Conservation (phyloP, 2,113 vertebrate species). For the Halichoerus grypus region DNA sequence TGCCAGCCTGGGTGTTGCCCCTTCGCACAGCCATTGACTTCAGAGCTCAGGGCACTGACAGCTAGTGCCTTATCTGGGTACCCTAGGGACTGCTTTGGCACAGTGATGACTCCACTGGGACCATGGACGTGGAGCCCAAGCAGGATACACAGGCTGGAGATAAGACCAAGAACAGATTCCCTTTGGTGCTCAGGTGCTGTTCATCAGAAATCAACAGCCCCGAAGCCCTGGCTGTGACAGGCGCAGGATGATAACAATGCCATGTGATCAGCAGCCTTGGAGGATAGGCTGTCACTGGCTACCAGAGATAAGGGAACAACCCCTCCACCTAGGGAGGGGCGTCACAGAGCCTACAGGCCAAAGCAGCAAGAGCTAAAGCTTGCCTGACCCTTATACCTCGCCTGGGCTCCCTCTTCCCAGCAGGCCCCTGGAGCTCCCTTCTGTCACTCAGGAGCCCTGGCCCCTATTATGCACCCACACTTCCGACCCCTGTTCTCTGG, state of each 20-base stretch:
- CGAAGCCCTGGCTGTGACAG: constrained; percentile 66
- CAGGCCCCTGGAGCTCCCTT: not conserved
- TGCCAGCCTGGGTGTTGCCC: not conserved
- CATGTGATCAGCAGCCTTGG: not conserved
- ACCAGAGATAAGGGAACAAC: constrained; percentile 76
- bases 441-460: not conserved
- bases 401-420: not conserved
- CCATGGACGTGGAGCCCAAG: not conserved
- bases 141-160: constrained; percentile 54
- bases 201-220: constrained; percentile 83
- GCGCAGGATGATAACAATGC: constrained; percentile 69
- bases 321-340: not conserved
- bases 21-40: not conserved
- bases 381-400: not conserved
- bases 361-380: not conserved
- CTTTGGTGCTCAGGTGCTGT: constrained; percentile 72
- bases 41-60: not conserved
- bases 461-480: not conserved
- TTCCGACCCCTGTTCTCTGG: not conserved
- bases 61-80: constrained; percentile 81
- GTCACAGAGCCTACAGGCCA: not conserved
- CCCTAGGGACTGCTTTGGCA: constrained; percentile 58
- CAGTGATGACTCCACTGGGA: constrained; percentile 66
- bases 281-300: constrained; percentile 36
- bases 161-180: constrained; percentile 79